A percentile compares a stretch with the other conserved stretches of the same genome.
Conservation (phyloP, 2,797 vertebrate species). For the Sebastes baramenuke region DNA sequence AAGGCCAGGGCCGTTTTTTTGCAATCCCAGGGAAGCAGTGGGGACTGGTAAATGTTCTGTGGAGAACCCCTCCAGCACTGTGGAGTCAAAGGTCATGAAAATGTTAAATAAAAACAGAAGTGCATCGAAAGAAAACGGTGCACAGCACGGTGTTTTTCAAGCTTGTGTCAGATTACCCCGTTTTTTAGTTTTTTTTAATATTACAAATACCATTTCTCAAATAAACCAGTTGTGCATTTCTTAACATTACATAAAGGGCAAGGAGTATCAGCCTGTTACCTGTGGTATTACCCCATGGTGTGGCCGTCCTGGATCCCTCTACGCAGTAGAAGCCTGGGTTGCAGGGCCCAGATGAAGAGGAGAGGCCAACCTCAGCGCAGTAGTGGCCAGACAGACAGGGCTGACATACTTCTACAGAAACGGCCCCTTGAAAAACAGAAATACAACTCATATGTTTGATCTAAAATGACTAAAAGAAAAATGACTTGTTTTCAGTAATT, state of each 20-base stretch:
- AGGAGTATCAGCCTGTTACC: slow-evolving; percentile 22
- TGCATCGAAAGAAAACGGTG: neutral
- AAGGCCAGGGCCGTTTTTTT: slow-evolving; percentile 48
- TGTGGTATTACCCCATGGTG: slow-evolving; percentile 71
- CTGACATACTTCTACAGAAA: slow-evolving; percentile 81
- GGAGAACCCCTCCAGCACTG: neutral
- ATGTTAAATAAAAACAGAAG: slow-evolving; percentile 29
- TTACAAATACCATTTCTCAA: slow-evolving; percentile 12
- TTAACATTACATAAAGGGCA: neutral
- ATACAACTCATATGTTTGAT: neutral
- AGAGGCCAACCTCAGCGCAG: slow-evolving; percentile 83
- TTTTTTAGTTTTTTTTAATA: neutral
- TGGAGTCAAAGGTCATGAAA: slow-evolving; percentile 30
- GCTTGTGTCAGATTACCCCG: neutral
- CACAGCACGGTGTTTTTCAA: neutral
- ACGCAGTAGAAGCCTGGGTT: slow-evolving; percentile 84
- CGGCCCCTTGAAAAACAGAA: slow-evolving; percentile 71
- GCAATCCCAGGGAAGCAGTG: neutral
- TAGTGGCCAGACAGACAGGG: slow-evolving; percentile 84
- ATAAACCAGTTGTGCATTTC: slow-evolving; percentile 4
- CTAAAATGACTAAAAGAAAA: neutral
- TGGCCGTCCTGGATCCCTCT: slow-evolving; percentile 76
- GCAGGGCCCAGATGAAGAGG: slow-evolving; percentile 83
- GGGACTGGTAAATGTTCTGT: slow-evolving; percentile 14
- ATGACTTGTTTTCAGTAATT: neutral